These are phyloP conservation scores for Otocyon megalotis DNA, from an alignment of 2,113 vertebrate species.

Conservation along the genomic window DNA sequence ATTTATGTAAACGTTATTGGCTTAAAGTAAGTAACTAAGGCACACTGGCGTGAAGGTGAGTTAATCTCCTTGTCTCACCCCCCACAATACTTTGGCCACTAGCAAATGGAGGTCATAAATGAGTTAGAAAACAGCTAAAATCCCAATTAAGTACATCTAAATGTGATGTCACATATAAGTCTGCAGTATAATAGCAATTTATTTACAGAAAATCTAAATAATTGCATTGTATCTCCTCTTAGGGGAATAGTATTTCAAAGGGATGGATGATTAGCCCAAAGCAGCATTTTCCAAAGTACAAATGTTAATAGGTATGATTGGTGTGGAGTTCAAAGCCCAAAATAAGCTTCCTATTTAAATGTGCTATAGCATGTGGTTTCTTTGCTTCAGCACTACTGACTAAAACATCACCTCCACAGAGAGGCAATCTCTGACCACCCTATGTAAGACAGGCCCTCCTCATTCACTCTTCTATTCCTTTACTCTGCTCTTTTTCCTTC, in stretches of 20 bases:
- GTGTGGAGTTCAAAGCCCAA: not conserved
- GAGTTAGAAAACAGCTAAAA: not conserved
- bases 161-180: not conserved
- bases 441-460: not conserved
- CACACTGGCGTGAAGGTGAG: not conserved
- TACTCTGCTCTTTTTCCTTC: not conserved
- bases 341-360: not conserved
- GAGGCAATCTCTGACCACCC: not conserved
- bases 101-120: slow-evolving; percentile 10
- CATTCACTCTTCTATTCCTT: not conserved
- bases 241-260: slow-evolving; percentile 20
- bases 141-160: not conserved
- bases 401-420: not conserved
- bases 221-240: not conserved
- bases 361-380: not conserved
- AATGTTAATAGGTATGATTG: not conserved
- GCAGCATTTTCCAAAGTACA: not conserved
- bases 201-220: slow-evolving; percentile 41
- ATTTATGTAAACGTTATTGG: not conserved
- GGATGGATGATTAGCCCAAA: slow-evolving; percentile 12
- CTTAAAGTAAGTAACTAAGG: not conserved
- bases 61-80: not conserved
- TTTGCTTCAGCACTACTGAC: not conserved
- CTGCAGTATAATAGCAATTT: not conserved
- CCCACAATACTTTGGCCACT: not conserved